Evolutionary conservation across 2,888 invertebrate genomes (phyloP).

Genomic region (Entomobrya proxima): DNA sequence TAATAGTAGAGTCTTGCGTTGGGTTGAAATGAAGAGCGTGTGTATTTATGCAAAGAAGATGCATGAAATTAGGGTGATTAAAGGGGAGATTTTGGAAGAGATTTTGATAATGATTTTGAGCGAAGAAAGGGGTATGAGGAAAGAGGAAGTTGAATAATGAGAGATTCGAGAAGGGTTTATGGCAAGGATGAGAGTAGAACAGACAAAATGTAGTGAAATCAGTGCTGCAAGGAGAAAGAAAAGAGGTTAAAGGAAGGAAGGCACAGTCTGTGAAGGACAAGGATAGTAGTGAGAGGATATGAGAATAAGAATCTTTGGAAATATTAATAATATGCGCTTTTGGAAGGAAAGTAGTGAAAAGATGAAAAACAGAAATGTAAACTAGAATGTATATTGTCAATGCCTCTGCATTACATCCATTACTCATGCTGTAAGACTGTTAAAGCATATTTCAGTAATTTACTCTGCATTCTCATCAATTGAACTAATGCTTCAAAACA

Average conservation of each 20-base stretch:
- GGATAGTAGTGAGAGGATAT: too few species aligned
- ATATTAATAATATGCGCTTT: too few species aligned
- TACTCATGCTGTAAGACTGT: too few species aligned
- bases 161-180: not conserved
- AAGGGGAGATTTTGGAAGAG: slow-evolving; percentile 56
- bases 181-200: not conserved
- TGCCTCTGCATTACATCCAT: too few species aligned
- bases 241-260: too few species aligned
- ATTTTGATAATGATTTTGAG: slow-evolving; percentile 32
- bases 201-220: not conserved
- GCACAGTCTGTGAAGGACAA: too few species aligned
- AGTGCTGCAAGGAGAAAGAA: not conserved
- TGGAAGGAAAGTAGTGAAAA: not conserved
- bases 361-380: too few species aligned
- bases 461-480: too few species aligned
- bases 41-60: slow-evolving; percentile 61
- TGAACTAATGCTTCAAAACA: too few species aligned
- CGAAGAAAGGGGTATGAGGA: not conserved
- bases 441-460: too few species aligned
- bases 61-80: slow-evolving; percentile 65
- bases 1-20: not conserved
- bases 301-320: not conserved
- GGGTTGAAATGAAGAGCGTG: not conserved
- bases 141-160: slow-evolving; percentile 18
- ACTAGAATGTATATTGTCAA: too few species aligned